Conservation (phyloP, 2,797 vertebrate species). For the Cichlasoma orientale region DNA sequence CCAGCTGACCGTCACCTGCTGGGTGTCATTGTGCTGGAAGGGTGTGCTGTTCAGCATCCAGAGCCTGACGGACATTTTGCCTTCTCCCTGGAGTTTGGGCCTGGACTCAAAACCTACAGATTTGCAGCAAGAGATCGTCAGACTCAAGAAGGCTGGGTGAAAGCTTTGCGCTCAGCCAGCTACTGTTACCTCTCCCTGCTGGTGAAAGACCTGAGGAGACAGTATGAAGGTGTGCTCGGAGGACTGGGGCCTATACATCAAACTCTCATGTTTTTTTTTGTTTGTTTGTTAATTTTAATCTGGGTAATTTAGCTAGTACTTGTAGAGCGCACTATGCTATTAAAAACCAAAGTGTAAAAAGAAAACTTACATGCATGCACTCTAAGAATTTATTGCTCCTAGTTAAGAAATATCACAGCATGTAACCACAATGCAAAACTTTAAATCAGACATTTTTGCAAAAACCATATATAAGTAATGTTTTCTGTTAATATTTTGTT, state of each 20-base stretch:
- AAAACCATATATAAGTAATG: rapidly evolving
- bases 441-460: background rate
- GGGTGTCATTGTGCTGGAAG: slow-evolving; percentile 92
- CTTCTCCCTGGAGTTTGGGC: slow-evolving; percentile 87
- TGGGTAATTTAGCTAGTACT: background rate
- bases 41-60: slow-evolving; percentile 86
- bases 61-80: slow-evolving; percentile 84
- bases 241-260: background rate
- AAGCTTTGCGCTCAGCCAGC: slow-evolving; percentile 86
- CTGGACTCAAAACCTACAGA: slow-evolving; percentile 84
- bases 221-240: slow-evolving; percentile 80
- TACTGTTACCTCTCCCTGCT: slow-evolving; percentile 90
- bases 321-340: background rate
- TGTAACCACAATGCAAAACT: background rate
- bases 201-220: slow-evolving; percentile 87
- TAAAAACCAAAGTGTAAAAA: background rate
- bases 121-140: slow-evolving; percentile 83
- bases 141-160: slow-evolving; percentile 90
- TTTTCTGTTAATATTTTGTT: background rate
- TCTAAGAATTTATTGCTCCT: background rate
- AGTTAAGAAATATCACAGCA: background rate
- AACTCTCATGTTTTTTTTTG: background rate
- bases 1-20: slow-evolving; percentile 86
- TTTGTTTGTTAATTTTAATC: background rate
- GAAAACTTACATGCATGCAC: too few species aligned